Conservation (phyloP, 2,113 vertebrate genomes). For the Gyps fulvus region DNA sequence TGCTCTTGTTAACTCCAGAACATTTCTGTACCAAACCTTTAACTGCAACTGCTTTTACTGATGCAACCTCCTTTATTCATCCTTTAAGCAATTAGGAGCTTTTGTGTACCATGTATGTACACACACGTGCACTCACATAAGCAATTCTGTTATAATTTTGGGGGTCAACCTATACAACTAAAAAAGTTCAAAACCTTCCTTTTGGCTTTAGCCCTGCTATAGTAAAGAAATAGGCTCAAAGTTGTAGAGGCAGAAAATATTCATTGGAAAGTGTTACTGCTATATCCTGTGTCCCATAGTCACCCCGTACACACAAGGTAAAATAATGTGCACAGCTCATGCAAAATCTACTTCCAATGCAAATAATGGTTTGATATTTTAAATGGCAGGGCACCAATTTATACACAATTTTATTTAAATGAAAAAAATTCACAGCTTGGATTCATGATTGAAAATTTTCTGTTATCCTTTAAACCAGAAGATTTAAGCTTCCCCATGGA, state of each 20-base stretch:
- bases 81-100: background rate
- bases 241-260: background rate
- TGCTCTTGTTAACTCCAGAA: background rate
- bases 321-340: background rate
- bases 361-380: background rate
- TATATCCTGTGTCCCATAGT: background rate
- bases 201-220: background rate
- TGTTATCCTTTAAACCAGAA: background rate
- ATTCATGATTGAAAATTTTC: background rate
- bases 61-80: background rate
- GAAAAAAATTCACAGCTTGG: background rate
- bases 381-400: background rate
- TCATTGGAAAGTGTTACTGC: background rate
- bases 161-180: background rate
- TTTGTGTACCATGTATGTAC: background rate
- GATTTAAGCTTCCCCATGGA: background rate
- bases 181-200: background rate
- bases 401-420: background rate
- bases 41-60: background rate
- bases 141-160: background rate
- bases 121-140: rapidly evolving
- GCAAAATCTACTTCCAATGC: background rate
- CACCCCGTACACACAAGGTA: background rate
- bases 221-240: background rate
- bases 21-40: background rate